These are phyloP conservation scores for Ranitomeya imitator DNA, from an alignment of 2,113 vertebrate species.

Conservation along the genomic window DNA sequence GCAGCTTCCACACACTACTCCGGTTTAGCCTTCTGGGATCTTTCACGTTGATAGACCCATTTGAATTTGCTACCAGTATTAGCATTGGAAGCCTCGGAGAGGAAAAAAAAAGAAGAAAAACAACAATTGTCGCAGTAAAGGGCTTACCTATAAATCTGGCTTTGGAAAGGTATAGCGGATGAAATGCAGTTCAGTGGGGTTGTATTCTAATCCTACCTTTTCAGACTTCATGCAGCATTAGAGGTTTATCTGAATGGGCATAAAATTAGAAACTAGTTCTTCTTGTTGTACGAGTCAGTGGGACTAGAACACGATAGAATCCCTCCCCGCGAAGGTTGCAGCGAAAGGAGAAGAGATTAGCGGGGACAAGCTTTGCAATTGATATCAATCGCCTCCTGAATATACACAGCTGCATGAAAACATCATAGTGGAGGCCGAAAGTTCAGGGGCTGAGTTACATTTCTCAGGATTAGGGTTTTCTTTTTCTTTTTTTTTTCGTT, in stretches of 20 bases:
- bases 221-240: slow-evolving; percentile 78
- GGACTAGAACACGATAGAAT: slow-evolving; percentile 67
- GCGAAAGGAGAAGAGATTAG: slow-evolving; percentile 59
- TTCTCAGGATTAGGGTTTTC: neutral
- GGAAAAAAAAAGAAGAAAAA: slow-evolving; percentile 80
- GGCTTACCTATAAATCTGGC: slow-evolving; percentile 84
- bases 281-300: slow-evolving; percentile 76
- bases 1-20: slow-evolving; percentile 81
- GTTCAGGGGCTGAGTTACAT: neutral
- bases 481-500: neutral
- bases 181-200: slow-evolving; percentile 78
- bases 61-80: slow-evolving; percentile 86
- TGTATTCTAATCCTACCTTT: slow-evolving; percentile 81
- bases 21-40: slow-evolving; percentile 85
- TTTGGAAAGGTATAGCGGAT: slow-evolving; percentile 83
- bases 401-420: slow-evolving; percentile 54
- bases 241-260: slow-evolving; percentile 81
- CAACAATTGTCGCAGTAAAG: slow-evolving; percentile 79
- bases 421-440: slow-evolving; percentile 31
- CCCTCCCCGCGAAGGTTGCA: slow-evolving; percentile 59
- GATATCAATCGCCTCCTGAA: slow-evolving; percentile 63
- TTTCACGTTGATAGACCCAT: slow-evolving; percentile 82
- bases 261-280: slow-evolving; percentile 83
- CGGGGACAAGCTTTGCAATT: slow-evolving; percentile 62
- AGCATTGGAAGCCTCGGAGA: slow-evolving; percentile 79